These are phyloP conservation scores for Noctilio leporinus DNA, from an alignment of 2,113 vertebrate genomes.

Conservation along the genomic window DNA sequence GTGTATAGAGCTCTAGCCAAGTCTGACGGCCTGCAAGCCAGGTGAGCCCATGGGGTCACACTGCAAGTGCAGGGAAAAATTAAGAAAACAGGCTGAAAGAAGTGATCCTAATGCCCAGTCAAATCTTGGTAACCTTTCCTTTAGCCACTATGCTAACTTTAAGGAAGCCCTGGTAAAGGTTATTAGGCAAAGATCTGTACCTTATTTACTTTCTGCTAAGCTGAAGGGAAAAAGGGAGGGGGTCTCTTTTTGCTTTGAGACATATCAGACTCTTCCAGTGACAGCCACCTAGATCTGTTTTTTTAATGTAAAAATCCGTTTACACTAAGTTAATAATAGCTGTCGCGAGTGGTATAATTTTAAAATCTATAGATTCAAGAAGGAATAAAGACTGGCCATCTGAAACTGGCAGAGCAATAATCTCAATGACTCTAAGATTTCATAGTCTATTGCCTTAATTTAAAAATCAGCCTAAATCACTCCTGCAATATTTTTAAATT, in stretches of 20 bases:
- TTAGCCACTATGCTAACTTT: neutral
- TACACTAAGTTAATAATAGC: neutral
- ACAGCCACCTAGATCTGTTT: neutral
- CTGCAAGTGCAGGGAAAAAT: neutral
- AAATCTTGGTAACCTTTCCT: neutral
- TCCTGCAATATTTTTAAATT: neutral
- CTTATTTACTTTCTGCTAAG: neutral
- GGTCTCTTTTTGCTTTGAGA: neutral
- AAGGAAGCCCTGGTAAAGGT: neutral
- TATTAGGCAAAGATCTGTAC: neutral
- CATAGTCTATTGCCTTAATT: neutral
- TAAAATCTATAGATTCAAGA: conserved; percentile 26
- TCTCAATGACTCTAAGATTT: neutral
- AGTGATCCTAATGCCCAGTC: neutral
- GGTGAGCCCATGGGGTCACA: neutral
- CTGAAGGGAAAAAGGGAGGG: neutral
- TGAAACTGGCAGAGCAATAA: neutral
- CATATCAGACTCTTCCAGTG: neutral
- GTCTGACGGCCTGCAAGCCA: neutral
- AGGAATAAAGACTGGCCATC: neutral
- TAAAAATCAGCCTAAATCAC: conserved; percentile 18
- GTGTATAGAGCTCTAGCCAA: neutral
- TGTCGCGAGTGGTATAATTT: neutral
- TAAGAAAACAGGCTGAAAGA: neutral
- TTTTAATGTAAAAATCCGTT: neutral